phyloP scores from a whole-genome alignment of 2,888 invertebrate species.

The Willowsia nigromaculata region DNA sequence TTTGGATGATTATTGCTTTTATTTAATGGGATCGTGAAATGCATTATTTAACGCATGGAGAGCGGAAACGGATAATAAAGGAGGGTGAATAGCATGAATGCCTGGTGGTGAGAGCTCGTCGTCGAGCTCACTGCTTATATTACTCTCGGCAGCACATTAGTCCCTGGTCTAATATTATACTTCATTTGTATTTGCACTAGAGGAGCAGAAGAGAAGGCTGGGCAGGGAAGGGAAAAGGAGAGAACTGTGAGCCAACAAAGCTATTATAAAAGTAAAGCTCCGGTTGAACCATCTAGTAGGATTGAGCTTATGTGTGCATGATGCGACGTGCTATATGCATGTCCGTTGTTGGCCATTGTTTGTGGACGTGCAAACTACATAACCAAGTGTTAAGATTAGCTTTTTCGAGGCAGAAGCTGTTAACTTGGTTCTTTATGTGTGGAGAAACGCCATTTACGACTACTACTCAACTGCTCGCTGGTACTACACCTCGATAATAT shows the following conservation, averaged over 20 bases:
- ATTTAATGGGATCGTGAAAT: conserved; percentile 71
- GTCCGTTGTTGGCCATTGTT: conserved; percentile 60
- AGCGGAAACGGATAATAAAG: conserved; percentile 72
- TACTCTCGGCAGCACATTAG: conserved; percentile 50
- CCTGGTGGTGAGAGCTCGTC: conserved; percentile 66
- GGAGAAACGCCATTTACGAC: conserved; percentile 16
- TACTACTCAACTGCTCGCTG: not conserved
- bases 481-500: not conserved
- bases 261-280: conserved; percentile 9
- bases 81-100: conserved; percentile 66
- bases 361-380: conserved; percentile 62
- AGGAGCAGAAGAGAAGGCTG: conserved; percentile 34
- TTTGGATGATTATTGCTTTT: conserved; percentile 71
- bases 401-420: conserved; percentile 59
- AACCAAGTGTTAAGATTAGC: conserved; percentile 67
- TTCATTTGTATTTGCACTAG: conserved; percentile 35
- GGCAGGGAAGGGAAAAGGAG: not conserved
- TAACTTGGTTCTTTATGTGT: conserved; percentile 65
- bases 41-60: conserved; percentile 72
- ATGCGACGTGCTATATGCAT: conserved; percentile 36
- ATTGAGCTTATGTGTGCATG: conserved; percentile 26
- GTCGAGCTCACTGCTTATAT: conserved; percentile 23
- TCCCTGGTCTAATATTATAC: conserved; percentile 58
- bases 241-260: not conserved
- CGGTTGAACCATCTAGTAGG: not conserved